Evolutionary conservation across 2,113 vertebrate genomes (phyloP).

Genomic region (Lichenostomus cassidix): DNA sequence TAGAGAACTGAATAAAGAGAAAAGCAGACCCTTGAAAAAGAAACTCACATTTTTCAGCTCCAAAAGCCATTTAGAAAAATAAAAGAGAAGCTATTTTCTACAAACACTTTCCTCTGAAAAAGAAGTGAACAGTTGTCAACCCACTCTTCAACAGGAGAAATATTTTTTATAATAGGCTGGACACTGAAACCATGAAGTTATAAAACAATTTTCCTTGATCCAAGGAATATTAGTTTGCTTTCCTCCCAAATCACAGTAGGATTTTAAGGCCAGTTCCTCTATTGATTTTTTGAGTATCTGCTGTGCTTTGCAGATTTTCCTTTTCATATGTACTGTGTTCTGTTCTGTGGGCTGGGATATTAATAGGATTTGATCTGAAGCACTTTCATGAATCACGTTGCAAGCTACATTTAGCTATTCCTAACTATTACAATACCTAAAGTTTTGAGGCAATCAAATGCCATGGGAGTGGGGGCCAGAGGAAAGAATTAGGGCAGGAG

Average conservation of each 20-base stretch:
- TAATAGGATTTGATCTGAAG: conserved; percentile 13
- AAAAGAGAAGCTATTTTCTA: background rate
- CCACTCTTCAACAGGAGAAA: background rate
- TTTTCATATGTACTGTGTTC: background rate
- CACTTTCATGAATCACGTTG: conserved; percentile 1
- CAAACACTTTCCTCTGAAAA: background rate
- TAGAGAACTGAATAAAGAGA: background rate
- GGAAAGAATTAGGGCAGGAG: background rate
- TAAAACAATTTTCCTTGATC: background rate
- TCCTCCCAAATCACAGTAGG: background rate
- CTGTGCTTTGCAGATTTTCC: conserved; percentile 30
- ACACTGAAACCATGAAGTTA: background rate
- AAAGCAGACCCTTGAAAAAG: background rate
- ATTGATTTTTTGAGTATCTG: conserved; percentile 1
- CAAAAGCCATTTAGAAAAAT: background rate
- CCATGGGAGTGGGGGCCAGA: background rate
- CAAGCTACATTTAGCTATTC: conserved; percentile 5
- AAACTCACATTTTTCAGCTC: background rate
- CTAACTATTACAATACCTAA: background rate
- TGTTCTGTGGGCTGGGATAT: conserved; percentile 18
- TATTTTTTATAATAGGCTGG: background rate
- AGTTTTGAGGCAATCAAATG: background rate
- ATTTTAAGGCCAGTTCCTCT: background rate
- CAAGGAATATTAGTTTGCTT: background rate
- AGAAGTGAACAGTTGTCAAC: background rate